Conservation (phyloP, 1,140 invertebrate species). For the Tetragnatha versicolor region DNA sequence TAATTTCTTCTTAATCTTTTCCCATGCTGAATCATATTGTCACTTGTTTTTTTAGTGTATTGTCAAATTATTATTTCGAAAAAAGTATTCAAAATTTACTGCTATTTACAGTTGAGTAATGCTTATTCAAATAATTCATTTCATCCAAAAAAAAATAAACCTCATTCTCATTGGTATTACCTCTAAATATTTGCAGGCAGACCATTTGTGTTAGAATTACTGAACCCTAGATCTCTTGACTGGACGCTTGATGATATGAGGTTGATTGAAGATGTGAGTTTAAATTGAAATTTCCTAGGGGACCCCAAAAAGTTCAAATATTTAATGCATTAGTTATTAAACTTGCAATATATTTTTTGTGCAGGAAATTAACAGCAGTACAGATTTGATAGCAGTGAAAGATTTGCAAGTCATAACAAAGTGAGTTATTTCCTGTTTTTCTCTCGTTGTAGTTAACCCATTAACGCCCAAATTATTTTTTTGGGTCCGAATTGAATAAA, state of each 20-base stretch:
- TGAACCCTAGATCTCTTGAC: conserved; percentile 71
- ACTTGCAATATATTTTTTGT: not conserved
- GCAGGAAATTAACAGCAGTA: conserved; percentile 70
- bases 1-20: too few relatives aligned
- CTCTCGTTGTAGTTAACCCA: not conserved
- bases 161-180: too few relatives aligned
- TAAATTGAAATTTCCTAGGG: conserved; percentile 46
- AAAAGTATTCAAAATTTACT: too few relatives aligned
- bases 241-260: conserved; percentile 52
- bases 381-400: conserved; percentile 59
- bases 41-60: too few relatives aligned
- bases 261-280: conserved; percentile 57
- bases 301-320: conserved; percentile 68
- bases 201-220: conserved; percentile 85
- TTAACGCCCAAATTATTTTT: too few relatives aligned
- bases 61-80: too few relatives aligned
- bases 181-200: conserved; percentile 75
- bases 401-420: conserved; percentile 54
- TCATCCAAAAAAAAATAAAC: too few relatives aligned
- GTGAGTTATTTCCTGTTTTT: conserved; percentile 20
- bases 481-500: too few relatives aligned
- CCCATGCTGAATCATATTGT: too few relatives aligned
- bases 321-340: not conserved
- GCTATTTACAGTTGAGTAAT: too few relatives aligned
- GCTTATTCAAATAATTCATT: too few relatives aligned